Percentiles rank a stretch among this genome's conserved stretches.
These are phyloP conservation scores for Octopus sinensis DNA, from an alignment of 1,140 invertebrate genomes.

Conservation along the genomic window DNA sequence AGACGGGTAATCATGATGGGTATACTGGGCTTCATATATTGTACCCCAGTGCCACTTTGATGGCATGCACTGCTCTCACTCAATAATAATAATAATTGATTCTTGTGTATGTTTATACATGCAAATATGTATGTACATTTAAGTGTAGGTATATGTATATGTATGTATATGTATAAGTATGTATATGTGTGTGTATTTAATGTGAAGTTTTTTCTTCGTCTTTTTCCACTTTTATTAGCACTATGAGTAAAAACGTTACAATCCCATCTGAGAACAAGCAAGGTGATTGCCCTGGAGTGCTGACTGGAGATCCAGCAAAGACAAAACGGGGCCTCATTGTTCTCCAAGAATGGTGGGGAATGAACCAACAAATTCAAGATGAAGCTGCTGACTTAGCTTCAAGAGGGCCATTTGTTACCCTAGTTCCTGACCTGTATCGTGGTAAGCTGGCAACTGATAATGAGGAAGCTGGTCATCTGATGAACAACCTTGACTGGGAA, in stretches of 20 bases:
- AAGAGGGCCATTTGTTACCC: conserved; percentile 35
- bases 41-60: too few species aligned
- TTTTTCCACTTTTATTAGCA: too few species aligned
- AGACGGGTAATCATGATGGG: too few species aligned
- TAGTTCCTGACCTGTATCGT: conserved; percentile 52
- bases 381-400: conserved; percentile 37
- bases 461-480: conserved; percentile 49
- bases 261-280: conserved; percentile 24
- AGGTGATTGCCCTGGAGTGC: conserved; percentile 21
- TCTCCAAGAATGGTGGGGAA: conserved; percentile 52
- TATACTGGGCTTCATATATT: too few species aligned
- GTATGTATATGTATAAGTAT: too few species aligned
- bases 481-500: conserved; percentile 48
- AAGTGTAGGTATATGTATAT: too few species aligned
- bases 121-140: too few species aligned
- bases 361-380: conserved; percentile 50
- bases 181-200: too few species aligned
- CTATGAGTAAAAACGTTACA: conserved; percentile 14
- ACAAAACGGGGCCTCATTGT: conserved; percentile 19
- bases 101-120: too few species aligned
- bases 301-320: conserved; percentile 20
- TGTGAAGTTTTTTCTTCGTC: too few species aligned
- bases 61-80: too few species aligned
- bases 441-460: conserved; percentile 46
- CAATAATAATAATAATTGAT: too few species aligned